Base-by-base conservation (phyloP, 2,113 vertebrate genomes). In the Nothoprocta pentlandii region DNA sequence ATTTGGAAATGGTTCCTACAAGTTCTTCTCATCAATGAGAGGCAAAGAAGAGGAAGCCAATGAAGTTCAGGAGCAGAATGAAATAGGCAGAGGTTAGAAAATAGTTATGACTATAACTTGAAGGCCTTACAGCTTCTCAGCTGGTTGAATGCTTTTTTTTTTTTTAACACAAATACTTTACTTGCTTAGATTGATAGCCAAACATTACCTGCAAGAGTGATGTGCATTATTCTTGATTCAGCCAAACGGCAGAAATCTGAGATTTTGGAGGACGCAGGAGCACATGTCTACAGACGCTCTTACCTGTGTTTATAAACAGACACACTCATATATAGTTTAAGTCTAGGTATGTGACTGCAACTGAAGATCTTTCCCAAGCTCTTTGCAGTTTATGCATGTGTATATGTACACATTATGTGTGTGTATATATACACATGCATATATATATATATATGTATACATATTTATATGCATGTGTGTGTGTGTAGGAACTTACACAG, bases 81-180 rank as follows among this genome's bases (percentile, higher is more conserved):
- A 87, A 88, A 85, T 51, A 73, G n/a, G 49, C 78, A 89, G 81
- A 91, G 63, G 69, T 87, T 93, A 83, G 82, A 94, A 92, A 91
- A 92, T n/a, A 94, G 79, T 96, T 97, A 63, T 62, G 46, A 25
- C 82, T 78, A 83, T 94, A 90, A 91, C 89, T 96, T 87, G 91
- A 94, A 95, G 85, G 85, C 82, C 77, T 92, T 97, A 93, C 94
- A 93, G 64, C 64, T 94, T 83, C 87, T 77, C 90, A 94, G 87
- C 73, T 80, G 71, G 79, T 91, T 95, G 79, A 87, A 89, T 1
- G 46, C 4, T 39, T 39, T 39, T 39, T 39, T 39, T 68, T 93
- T 93, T 87, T 95, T 89, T 96, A 90, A 94, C 90, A 96, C 61
- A 94, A 94, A 85, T 68, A 91, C 54, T 94, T 95, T 95, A 81